Conservation (phyloP, 2,888 invertebrate species). For the Brachypalpus laphriformis region DNA sequence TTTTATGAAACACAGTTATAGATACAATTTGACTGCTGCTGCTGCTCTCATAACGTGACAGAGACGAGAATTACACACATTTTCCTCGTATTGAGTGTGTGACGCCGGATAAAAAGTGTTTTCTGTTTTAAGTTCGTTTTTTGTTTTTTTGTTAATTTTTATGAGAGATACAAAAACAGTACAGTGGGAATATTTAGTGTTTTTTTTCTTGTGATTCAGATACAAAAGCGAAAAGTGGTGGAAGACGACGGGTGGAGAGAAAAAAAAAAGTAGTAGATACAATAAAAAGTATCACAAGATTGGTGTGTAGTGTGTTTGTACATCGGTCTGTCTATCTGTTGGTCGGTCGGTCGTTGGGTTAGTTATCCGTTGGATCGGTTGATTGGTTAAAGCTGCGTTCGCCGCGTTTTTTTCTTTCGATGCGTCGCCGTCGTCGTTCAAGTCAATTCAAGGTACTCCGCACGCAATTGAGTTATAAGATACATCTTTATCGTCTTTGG, state of each 20-base stretch:
- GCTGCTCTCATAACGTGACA: conserved; percentile 69
- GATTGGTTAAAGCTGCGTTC: conserved; percentile 65
- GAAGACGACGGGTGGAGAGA: conserved; percentile 32
- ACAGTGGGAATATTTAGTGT: conserved; percentile 63
- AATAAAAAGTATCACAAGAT: conserved; percentile 40
- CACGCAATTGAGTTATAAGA: conserved; percentile 45
- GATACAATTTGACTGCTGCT: conserved; percentile 55
- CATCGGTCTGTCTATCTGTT: conserved; percentile 24
- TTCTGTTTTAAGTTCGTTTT: conserved; percentile 32
- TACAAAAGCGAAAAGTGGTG: conserved; percentile 53
- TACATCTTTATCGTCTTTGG: conserved; percentile 16
- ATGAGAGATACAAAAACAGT: conserved; percentile 55
- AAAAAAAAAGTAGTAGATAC: conserved; percentile 49
- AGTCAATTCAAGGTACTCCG: background rate
- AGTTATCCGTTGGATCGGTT: conserved; percentile 22
- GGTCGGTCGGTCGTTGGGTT: conserved; percentile 23
- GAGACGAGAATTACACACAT: conserved; percentile 57
- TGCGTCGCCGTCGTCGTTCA: conserved; percentile 11
- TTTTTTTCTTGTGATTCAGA: conserved; percentile 48
- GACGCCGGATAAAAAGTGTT: conserved; percentile 70
- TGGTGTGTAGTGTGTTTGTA: conserved; percentile 56
- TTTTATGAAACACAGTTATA: conserved; percentile 56
- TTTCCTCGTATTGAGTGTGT: conserved; percentile 38
- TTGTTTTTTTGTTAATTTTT: conserved; percentile 45
- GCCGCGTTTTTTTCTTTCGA: conserved; percentile 52